Conservation (phyloP, 2,888 invertebrate species). For the Drosophila percnosoma region DNA sequence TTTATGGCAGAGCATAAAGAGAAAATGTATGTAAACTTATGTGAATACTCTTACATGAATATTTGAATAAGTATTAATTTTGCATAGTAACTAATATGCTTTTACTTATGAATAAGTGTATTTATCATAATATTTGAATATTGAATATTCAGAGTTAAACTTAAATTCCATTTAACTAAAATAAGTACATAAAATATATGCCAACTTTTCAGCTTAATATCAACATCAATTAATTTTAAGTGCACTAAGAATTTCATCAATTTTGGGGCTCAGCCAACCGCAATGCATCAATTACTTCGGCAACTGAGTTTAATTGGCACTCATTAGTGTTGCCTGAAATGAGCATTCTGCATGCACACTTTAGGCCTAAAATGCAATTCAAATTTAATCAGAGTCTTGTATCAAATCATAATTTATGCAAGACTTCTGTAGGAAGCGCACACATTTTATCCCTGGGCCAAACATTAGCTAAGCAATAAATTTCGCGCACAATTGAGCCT, state of each 20-base stretch:
- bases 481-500: slow-evolving; percentile 73
- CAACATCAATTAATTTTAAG: neutral
- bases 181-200: neutral
- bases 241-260: slow-evolving; percentile 8
- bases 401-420: slow-evolving; percentile 66
- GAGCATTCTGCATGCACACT: slow-evolving; percentile 32
- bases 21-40: too few relatives aligned
- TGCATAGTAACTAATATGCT: neutral
- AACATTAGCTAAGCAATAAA: slow-evolving; percentile 75
- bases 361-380: slow-evolving; percentile 39
- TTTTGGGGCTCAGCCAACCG: slow-evolving; percentile 27
- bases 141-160: neutral
- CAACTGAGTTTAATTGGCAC: slow-evolving; percentile 49
- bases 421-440: slow-evolving; percentile 37
- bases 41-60: neutral
- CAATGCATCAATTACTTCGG: slow-evolving; percentile 38
- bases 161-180: neutral
- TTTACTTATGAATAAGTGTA: too few relatives aligned
- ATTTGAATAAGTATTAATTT: neutral
- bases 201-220: neutral
- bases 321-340: slow-evolving; percentile 46
- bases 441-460: slow-evolving; percentile 67
- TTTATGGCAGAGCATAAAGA: neutral
- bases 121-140: neutral
- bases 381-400: slow-evolving; percentile 56